Evolutionary conservation across 2,113 vertebrate species (phyloP), one percentile per base, ranked within the genome.

Genomic region (Apus apus): DNA sequence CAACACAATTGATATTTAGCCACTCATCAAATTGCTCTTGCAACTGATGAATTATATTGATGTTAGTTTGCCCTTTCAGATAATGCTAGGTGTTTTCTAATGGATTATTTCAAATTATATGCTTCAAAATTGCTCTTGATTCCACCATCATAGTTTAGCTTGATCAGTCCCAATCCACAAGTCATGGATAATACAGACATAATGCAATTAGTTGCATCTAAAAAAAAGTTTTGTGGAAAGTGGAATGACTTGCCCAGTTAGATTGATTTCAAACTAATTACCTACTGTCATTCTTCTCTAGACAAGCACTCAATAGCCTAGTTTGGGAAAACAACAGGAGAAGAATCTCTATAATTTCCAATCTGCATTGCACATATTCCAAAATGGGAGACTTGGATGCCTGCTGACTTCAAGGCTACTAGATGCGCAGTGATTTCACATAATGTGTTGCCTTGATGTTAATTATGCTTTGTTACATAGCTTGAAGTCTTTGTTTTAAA

Each of bases 221-320:
- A 56, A 50, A 57, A 71, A 89, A 96, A 51, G 10, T 13, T 90
- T 92, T 94, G 76, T 95, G 82, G 83, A 95, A 91, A 95, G 70
- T 91, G 89, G 81, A 96, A 87, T 87, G 25, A 57, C 79, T 93
- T 96, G 8, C 62, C 65, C 90, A 84, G 60, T 61, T 76, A 95
- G 86, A 93, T n/a, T 89, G 66, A 62, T 30, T 94, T 94, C 45
- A 90, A 95, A 75, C 40, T 68, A 87, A 85, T 96, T 95, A 79
- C 76, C 32, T 66, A 43, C 51, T 87, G 50, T 89, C 93, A 76
- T 23, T 91, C 46, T 88, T 14, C 34, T 84, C 80, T 87, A 95
- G 57, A 84, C 40, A 76, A 87, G 43, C 30, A 67, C 36, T 92
- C 92, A 90, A 74, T 53, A 82, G 71, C 46, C 71, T 48, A 79